Evolutionary conservation across 1,140 invertebrate genomes (phyloP).

Genomic region (Sitobion miscanthi): DNA sequence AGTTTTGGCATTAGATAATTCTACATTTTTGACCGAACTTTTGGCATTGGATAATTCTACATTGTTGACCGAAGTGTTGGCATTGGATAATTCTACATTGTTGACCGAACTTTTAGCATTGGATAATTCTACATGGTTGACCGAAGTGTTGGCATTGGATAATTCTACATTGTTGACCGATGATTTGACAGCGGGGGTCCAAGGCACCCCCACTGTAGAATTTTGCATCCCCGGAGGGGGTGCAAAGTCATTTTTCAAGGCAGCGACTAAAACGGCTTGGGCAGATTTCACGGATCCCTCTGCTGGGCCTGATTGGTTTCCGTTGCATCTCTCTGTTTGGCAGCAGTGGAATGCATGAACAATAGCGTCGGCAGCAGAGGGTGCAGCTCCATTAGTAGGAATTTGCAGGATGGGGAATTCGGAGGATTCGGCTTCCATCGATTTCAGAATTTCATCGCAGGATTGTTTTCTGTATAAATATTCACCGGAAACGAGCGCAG

Average conservation of each 20-base stretch:
- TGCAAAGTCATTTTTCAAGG: neutral
- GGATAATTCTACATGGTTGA: no score
- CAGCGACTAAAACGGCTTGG: neutral
- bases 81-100: no score
- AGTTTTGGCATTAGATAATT: no score
- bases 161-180: no score
- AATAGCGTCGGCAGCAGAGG: neutral
- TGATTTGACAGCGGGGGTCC: no score
- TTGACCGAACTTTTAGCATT: no score
- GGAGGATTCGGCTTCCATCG: neutral
- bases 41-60: no score
- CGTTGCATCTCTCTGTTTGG: neutral
- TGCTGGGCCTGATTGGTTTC: neutral
- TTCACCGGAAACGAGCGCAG: neutral
- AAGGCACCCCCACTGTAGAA: neutral
- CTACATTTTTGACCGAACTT: no score
- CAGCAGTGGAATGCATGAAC: neutral
- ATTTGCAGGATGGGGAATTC: neutral
- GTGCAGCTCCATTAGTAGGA: neutral
- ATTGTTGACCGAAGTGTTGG: no score
- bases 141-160: no score
- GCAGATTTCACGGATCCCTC: neutral
- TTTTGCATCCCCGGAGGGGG: neutral
- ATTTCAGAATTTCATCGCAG: neutral
- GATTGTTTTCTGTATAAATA: neutral